phyloP scores from a whole-genome alignment of 1,140 invertebrate genomes.

The Elymnias hypermnestra region DNA sequence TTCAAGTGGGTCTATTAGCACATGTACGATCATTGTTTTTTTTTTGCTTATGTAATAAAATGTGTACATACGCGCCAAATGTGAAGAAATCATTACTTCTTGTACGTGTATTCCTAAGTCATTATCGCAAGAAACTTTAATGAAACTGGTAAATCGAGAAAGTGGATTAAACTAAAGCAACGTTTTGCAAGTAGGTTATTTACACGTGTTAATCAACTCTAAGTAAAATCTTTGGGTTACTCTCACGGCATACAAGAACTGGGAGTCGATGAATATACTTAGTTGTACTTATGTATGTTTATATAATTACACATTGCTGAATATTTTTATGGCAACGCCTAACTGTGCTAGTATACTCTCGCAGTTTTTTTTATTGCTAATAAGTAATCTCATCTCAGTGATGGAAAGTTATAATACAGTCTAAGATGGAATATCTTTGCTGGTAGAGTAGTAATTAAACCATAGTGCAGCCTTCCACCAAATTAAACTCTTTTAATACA shows the following conservation, averaged over 20 bases:
- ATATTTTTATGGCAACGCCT: too few species aligned
- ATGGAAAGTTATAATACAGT: too few species aligned
- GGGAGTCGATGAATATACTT: neutral
- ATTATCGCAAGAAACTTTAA: slow-evolving; percentile 28
- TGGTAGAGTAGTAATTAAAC: too few species aligned
- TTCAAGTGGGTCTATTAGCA: slow-evolving; percentile 25
- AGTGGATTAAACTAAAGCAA: slow-evolving; percentile 35
- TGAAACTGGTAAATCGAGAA: slow-evolving; percentile 26
- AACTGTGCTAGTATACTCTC: too few species aligned
- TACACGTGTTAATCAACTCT: slow-evolving; percentile 22
- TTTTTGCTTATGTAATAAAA: slow-evolving; percentile 26
- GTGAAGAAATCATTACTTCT: slow-evolving; percentile 23
- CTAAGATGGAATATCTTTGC: too few species aligned
- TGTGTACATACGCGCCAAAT: slow-evolving; percentile 10
- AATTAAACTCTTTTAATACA: too few species aligned
- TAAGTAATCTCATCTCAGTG: too few species aligned
- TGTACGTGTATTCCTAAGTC: slow-evolving; percentile 22
- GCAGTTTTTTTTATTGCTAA: too few species aligned
- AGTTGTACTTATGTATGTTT: neutral
- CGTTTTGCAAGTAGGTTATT: slow-evolving; percentile 32
- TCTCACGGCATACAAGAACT: slow-evolving; percentile 16
- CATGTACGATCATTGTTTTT: slow-evolving; percentile 19
- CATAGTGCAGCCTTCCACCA: too few species aligned
- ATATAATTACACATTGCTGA: too few species aligned
- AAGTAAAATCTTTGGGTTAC: slow-evolving; percentile 14